These are phyloP conservation scores for Mastomys coucha DNA, from an alignment of 2,113 vertebrate species.

Conservation along the genomic window DNA sequence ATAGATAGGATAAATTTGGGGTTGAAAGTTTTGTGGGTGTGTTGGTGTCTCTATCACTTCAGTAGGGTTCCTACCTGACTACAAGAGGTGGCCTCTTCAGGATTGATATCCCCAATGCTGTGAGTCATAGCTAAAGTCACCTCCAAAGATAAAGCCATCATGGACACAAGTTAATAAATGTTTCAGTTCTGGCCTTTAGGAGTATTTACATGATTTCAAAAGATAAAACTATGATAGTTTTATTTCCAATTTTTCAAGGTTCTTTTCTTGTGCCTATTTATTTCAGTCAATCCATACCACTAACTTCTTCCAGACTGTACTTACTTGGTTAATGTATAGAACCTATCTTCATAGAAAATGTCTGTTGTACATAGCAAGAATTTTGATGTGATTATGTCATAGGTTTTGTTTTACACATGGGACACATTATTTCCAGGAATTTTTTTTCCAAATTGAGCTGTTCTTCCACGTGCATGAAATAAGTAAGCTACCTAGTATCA, in stretches of 20 bases:
- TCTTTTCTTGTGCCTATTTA: neutral
- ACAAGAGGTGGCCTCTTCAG: too few species aligned
- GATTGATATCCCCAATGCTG: too few species aligned
- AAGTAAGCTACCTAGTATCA: neutral
- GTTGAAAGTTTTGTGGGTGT: too few species aligned
- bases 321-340: neutral
- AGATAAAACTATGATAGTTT: neutral
- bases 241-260: neutral
- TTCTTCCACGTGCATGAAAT: neutral
- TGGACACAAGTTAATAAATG: neutral
- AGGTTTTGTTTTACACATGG: neutral
- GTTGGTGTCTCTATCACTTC: too few species aligned
- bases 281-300: neutral
- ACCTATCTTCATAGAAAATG: neutral
- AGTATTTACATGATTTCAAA: neutral
- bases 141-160: too few species aligned
- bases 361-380: neutral
- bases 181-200: neutral
- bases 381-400: neutral
- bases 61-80: too few species aligned
- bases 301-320: too few species aligned
- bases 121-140: too few species aligned
- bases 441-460: neutral
- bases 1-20: too few species aligned
- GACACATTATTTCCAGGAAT: neutral